Conservation (phyloP, 2,888 invertebrate genomes). For the Amblyjoppa proteus region DNA sequence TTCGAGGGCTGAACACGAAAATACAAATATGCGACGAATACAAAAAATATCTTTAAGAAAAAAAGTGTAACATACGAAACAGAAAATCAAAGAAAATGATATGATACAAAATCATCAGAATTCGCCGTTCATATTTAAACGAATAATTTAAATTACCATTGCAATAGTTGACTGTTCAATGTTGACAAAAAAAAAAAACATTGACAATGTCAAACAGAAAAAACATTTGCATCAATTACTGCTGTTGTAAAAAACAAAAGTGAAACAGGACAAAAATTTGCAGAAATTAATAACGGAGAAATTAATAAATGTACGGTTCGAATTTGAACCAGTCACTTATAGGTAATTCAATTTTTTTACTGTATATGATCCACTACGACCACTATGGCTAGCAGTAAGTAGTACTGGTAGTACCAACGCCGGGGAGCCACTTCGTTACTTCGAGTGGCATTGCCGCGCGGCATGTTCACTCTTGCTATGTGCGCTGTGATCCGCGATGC, state of each 20-base stretch:
- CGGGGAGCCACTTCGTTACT: conserved; percentile 76
- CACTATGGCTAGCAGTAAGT: conserved; percentile 29
- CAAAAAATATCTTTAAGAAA: not conserved
- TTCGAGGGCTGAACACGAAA: conserved; percentile 2
- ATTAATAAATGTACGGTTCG: not conserved
- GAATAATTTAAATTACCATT: not conserved
- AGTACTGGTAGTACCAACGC: conserved; percentile 61
- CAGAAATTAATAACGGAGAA: not conserved
- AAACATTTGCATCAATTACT: not conserved
- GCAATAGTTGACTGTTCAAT: not conserved
- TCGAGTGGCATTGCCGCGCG: conserved; percentile 73
- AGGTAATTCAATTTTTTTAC: not conserved
- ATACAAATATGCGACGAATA: not conserved
- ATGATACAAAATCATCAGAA: not conserved
- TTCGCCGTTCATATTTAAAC: not conserved
- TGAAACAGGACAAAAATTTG: not conserved
- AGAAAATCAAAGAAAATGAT: not conserved
- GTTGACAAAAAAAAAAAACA: not conserved
- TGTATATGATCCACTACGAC: conserved; percentile 16
- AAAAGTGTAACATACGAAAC: not conserved
- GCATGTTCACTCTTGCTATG: conserved; percentile 47
- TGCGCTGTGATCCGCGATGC: conserved; percentile 63
- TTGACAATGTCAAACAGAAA: not conserved
- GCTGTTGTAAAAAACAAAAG: not conserved
- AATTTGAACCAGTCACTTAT: not conserved